These are phyloP conservation scores for Clarias macrocephalus DNA, from an alignment of 2,113 vertebrate genomes.

Conservation along the genomic window DNA sequence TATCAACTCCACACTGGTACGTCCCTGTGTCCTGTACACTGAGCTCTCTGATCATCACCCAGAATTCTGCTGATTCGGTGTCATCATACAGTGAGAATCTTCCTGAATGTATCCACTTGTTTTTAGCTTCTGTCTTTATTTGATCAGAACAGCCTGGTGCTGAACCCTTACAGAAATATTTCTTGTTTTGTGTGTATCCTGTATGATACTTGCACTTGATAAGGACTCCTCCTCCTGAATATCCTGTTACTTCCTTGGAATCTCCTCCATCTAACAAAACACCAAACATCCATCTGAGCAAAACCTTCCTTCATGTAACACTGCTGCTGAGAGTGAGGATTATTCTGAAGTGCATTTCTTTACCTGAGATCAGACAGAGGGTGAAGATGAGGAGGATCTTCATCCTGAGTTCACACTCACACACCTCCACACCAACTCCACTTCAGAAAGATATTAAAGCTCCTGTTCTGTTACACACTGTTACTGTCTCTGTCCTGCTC, in stretches of 20 bases:
- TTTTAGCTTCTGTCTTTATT: not conserved
- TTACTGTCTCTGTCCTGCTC: not conserved
- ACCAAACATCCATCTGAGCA: constrained; percentile 7
- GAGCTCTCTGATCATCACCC: constrained; percentile 16
- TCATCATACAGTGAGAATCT: constrained; percentile 26
- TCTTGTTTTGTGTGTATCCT: not conserved
- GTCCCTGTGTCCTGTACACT: constrained; percentile 2
- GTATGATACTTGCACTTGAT: constrained; percentile 7
- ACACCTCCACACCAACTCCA: no score
- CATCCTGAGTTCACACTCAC: no score
- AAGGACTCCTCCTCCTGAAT: constrained; percentile 18
- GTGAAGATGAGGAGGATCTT: no score
- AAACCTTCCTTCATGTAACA: not conserved
- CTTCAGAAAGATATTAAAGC: no score
- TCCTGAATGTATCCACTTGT: not conserved
- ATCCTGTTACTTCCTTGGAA: not conserved
- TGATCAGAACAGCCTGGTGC: rapidly evolving
- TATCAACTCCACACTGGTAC: not conserved
- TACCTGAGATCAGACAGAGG: no score
- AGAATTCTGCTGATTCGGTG: constrained; percentile 8
- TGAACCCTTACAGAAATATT: constrained; percentile 17
- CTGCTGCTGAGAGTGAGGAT: no score
- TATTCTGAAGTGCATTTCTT: no score
- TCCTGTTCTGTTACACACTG: no score
- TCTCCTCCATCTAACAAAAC: constrained; percentile 14